Evolutionary conservation across 2,888 invertebrate species (phyloP).

Genomic region (Copidosoma aretas): DNA sequence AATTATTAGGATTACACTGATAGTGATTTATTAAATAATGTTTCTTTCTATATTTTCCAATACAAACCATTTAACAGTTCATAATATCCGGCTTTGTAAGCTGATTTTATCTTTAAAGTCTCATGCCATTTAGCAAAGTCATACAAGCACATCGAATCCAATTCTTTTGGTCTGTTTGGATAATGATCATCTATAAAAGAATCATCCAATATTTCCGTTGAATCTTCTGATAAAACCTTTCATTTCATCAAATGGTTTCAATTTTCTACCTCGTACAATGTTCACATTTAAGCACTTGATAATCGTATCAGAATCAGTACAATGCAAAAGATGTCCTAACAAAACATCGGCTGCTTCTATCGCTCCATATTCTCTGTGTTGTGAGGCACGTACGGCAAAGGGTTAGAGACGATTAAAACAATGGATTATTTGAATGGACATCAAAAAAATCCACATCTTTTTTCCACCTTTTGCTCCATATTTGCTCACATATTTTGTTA

Average conservation of each 20-base stretch:
- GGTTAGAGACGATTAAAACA: slow-evolving; percentile 49
- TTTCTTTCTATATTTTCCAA: too few relatives aligned
- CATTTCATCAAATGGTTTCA: slow-evolving; percentile 35
- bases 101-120: too few relatives aligned
- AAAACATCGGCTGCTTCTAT: slow-evolving; percentile 53
- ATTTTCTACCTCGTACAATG: slow-evolving; percentile 35
- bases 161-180: too few relatives aligned
- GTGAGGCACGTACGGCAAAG: slow-evolving; percentile 47
- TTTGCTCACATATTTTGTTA: slow-evolving; percentile 50
- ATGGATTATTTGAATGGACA: slow-evolving; percentile 49
- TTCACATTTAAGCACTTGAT: slow-evolving; percentile 52
- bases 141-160: too few relatives aligned
- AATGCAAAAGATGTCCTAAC: slow-evolving; percentile 48
- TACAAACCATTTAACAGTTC: too few relatives aligned
- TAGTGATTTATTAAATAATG: too few relatives aligned
- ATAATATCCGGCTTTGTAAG: too few relatives aligned
- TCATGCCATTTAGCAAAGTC: too few relatives aligned
- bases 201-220: too few relatives aligned
- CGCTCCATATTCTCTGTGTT: slow-evolving; percentile 52
- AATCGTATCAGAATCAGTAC: slow-evolving; percentile 52
- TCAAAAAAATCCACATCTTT: slow-evolving; percentile 43
- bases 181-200: too few relatives aligned
- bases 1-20: too few relatives aligned
- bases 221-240: slow-evolving; percentile 2
- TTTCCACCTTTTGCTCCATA: slow-evolving; percentile 52